These are phyloP conservation scores for Varanus salvator DNA, from an alignment of 2,113 vertebrate species.

Conservation along the genomic window DNA sequence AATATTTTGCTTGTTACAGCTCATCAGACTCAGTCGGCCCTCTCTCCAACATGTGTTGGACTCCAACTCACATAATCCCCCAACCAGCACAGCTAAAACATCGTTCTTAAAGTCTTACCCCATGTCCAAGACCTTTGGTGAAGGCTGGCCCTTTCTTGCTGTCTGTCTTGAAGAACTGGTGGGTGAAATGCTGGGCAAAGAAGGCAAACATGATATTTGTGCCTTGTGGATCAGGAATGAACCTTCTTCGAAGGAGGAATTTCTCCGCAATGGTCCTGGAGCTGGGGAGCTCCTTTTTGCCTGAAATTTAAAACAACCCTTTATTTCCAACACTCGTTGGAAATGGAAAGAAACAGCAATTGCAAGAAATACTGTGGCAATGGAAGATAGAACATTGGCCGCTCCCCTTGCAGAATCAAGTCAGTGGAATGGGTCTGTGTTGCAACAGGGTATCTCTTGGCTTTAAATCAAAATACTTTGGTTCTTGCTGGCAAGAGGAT, in stretches of 20 bases:
- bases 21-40: background rate
- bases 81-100: background rate
- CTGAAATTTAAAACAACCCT: conserved; percentile 68
- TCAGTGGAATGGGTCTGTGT: background rate
- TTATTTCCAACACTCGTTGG: background rate
- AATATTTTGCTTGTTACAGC: background rate
- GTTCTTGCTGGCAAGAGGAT: background rate
- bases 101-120: conserved; percentile 78
- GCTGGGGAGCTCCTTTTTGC: conserved; percentile 92
- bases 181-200: conserved; percentile 97
- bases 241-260: conserved; percentile 88
- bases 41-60: no score
- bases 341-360: background rate
- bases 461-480: background rate
- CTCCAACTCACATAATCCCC: no score
- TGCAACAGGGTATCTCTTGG: background rate
- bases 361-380: background rate
- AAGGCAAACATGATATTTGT: conserved; percentile 96
- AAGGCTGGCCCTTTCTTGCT: conserved; percentile 90
- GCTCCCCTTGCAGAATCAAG: background rate
- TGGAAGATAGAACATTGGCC: no score
- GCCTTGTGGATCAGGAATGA: conserved; percentile 93
- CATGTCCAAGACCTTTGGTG: conserved; percentile 87
- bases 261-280: conserved; percentile 87
- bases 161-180: conserved; percentile 97